Evolutionary conservation across 2,888 invertebrate genomes (phyloP), one percentile per base, ranked within the genome.

Genomic region (Diarsia mendica): DNA sequence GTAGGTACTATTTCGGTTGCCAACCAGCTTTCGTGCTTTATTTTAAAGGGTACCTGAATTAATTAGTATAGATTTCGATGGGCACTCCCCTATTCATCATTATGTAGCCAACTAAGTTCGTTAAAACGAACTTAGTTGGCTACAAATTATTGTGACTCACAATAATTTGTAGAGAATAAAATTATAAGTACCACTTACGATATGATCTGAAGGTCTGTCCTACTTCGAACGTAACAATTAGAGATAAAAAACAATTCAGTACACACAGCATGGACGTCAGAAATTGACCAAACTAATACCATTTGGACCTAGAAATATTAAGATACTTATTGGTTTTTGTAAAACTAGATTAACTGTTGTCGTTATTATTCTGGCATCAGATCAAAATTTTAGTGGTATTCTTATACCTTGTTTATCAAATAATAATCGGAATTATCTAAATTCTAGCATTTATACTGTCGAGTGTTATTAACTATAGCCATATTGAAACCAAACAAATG

Each of bases 171-270:
- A 79, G 39, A 33, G 64, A 79, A 46, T 46, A 55, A 28, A 46
- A 51, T 51, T 44, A 55, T n/a, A 64, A 79, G 72, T 79, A 64
- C 77, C 55, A 72, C 80, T 77, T 79, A 53, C 15, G 63, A 79
- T 79, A 72, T 20, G 13, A 58, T 51, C 23, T 79, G 79, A 79
- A 79, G 72, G 79, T 72, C 33, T 65, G 39, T 76, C 53, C 20
- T 28, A 53, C 28, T 33, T 61, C 23, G 23, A 58, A 46, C 28
- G 20, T 72, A 79, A 39, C 72, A 79, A 28, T 79, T 72, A 72
- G 44, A 77, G 72, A 79, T 79, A 79, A 72, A 53, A 63, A 28
- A 44, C 39, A 77, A 33, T 53, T 15, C 48, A 55, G 28, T 55
- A 9, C 5, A 55, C 28, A 33, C 49, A 44, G 13, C 28, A 18